Evolutionary conservation across 2,113 vertebrate genomes (phyloP), one percentile per base, ranked within the genome.

Genomic region (Ceyx cyanopectus): DNA sequence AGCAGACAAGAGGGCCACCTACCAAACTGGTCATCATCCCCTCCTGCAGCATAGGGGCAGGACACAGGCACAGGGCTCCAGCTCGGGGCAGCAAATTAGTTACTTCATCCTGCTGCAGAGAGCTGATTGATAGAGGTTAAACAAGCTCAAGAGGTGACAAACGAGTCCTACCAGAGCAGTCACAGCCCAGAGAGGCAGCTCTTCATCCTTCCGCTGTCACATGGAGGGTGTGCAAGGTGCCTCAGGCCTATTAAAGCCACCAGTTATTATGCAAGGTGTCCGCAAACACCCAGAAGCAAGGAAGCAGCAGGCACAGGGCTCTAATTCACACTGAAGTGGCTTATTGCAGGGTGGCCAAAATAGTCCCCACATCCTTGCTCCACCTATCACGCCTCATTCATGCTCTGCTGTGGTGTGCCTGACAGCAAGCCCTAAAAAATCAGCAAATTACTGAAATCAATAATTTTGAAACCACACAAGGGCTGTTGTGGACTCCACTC

Each of bases 11-110:
- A 34, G 12, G 20, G 20, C 40, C 43, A 65, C 40, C 27, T 63
- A 34, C 23, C 23, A 30, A 69, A 54, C 41, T 57, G 8, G 5
- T 58, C 37, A 23, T 20, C 1, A 6, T 41, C 29, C 32, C 20
- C 50, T 67, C 27, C 70, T 46, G 51, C 20, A 56, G 53, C 0
- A 0, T 0, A 1, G 26, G 26, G 15, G 45, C 7, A 24, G 29
- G 61, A 46, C 1, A 7, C 19, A 23, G 2, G 0, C 4, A 2
- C 34, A 18, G 14, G 24, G 57, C 57, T 75, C 32, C 74, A 61
- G n/a, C 66, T 43, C 10, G 3, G 19, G 32, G 60, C 69, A 86
- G 68, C 46, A 85, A 41, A 74, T 13, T 8, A 11, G 12, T 65
- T 67, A 29, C 41, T 70, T 70, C 74, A 70, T 37, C 51, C 57